These are phyloP conservation scores for Callocephalon fimbriatum DNA, from an alignment of 2,113 vertebrate genomes.

Conservation along the genomic window DNA sequence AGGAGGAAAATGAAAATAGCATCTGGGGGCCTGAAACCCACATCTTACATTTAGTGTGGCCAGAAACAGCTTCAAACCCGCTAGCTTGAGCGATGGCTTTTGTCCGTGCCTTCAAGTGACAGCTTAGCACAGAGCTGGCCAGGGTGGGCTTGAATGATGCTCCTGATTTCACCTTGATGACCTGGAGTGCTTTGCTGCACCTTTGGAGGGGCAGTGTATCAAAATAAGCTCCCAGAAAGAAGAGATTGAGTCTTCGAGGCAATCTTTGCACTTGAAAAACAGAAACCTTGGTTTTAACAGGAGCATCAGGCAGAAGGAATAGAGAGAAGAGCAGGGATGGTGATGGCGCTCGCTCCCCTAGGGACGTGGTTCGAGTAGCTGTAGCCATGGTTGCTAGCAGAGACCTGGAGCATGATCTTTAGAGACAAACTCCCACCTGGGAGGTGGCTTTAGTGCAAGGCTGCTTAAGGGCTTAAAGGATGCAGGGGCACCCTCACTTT, in stretches of 20 bases:
- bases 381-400: neutral
- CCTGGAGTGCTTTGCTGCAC: neutral
- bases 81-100: neutral
- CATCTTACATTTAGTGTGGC: neutral
- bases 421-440: neutral
- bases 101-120: neutral
- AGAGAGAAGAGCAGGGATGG: neutral
- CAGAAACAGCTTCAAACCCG: neutral
- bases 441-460: neutral
- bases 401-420: neutral
- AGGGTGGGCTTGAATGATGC: neutral
- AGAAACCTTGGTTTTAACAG: neutral
- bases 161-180: neutral
- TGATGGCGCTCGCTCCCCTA: rapidly evolving
- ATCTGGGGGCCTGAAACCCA: neutral
- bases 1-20: slow-evolving; percentile 32
- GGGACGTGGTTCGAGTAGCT: neutral
- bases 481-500: neutral
- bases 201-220: neutral
- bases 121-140: neutral
- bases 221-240: neutral
- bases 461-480: neutral
- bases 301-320: neutral
- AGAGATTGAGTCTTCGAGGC: neutral
- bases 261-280: neutral